Evolutionary conservation across 2,888 invertebrate species (phyloP).

Genomic region (Axea sp.): DNA sequence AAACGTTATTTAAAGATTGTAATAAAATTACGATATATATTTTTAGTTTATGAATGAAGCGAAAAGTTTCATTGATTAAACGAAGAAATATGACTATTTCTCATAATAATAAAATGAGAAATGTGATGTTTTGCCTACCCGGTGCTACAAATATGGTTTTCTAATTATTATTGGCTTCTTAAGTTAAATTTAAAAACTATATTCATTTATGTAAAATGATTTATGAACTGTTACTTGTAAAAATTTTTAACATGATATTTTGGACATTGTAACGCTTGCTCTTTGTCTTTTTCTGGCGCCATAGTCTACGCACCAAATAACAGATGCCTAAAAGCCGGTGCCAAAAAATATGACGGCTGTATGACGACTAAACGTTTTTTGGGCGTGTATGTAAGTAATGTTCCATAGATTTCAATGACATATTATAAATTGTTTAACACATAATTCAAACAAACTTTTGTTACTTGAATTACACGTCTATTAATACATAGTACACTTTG

Average conservation of each 20-base stretch:
- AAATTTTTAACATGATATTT: conserved; percentile 32
- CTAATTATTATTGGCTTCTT: too few species aligned
- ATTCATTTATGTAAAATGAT: conserved; percentile 7
- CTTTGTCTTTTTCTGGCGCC: conserved; percentile 50
- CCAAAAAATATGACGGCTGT: conserved; percentile 57
- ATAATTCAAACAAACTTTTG: conserved; percentile 58
- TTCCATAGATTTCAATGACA: conserved; percentile 58
- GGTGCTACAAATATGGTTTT: too few species aligned
- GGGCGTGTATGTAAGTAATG: conserved; percentile 59
- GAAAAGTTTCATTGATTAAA: background rate
- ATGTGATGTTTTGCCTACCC: too few species aligned
- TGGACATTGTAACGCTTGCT: conserved; percentile 32
- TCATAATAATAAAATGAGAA: too few species aligned
- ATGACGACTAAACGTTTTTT: conserved; percentile 58
- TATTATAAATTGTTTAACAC: conserved; percentile 60
- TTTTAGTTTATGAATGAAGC: conserved; percentile 9
- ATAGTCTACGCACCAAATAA: conserved; percentile 40
- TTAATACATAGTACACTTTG: conserved; percentile 46
- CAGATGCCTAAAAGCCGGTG: conserved; percentile 39
- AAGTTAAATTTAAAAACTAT: too few species aligned
- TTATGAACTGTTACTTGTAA: conserved; percentile 4
- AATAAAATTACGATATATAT: background rate
- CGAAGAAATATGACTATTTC: too few species aligned
- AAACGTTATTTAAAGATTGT: conserved; percentile 12
- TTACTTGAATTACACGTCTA: conserved; percentile 57